Evolutionary conservation across 2,888 invertebrate genomes (phyloP).

Genomic region (Pinctada fucata): DNA sequence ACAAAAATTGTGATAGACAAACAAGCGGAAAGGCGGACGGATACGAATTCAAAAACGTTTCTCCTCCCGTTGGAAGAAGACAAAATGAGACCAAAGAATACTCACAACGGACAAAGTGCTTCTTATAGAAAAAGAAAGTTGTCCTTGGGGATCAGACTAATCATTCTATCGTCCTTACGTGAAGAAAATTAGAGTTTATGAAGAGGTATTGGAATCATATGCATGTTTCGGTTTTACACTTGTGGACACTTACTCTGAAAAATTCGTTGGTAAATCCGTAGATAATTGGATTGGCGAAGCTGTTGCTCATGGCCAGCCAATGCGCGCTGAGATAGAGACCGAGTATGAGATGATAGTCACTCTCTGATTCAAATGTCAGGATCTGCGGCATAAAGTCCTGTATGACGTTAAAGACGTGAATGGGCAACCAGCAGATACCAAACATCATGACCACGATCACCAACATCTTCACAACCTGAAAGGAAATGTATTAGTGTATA

Average conservation of each 20-base stretch:
- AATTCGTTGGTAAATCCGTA: slow-evolving; percentile 73
- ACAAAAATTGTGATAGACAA: background rate
- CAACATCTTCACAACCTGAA: slow-evolving; percentile 58
- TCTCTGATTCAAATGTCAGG: slow-evolving; percentile 27
- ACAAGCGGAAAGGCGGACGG: too few species aligned
- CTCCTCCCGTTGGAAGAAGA: too few species aligned
- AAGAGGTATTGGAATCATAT: background rate
- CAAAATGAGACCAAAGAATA: too few species aligned
- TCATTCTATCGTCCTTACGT: too few species aligned
- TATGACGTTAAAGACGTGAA: slow-evolving; percentile 61
- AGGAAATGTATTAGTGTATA: background rate
- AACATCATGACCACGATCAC: slow-evolving; percentile 61
- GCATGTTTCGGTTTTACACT: background rate
- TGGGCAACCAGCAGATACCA: slow-evolving; percentile 66
- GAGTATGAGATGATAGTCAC: slow-evolving; percentile 32
- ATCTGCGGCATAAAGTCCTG: slow-evolving; percentile 52
- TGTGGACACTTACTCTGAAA: slow-evolving; percentile 63
- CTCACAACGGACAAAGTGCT: too few species aligned
- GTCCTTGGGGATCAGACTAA: too few species aligned
- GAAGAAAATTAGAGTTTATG: too few species aligned
- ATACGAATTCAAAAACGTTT: too few species aligned
- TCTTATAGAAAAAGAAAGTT: too few species aligned
- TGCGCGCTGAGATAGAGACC: slow-evolving; percentile 63
- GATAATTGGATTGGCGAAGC: slow-evolving; percentile 70
- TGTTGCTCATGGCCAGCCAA: slow-evolving; percentile 73